Percentiles rank a stretch among this genome's conserved stretches.
Conservation (phyloP, 2,888 invertebrate species). For the Cremastinae sp. region DNA sequence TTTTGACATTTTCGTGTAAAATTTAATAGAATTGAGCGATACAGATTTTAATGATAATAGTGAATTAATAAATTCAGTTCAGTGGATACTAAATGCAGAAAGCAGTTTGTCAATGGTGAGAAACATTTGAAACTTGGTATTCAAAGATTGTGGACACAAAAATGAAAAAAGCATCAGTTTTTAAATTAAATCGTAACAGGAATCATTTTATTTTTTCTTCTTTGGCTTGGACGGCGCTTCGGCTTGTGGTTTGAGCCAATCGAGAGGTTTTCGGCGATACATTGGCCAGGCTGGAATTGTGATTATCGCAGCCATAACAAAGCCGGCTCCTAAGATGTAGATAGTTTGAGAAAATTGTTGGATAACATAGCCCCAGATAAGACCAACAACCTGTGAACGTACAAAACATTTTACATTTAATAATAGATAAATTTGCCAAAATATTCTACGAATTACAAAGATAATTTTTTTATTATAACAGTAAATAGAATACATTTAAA, state of each 20-base stretch:
- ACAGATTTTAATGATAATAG: no score
- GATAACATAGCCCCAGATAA: conserved; percentile 95
- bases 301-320: conserved; percentile 91
- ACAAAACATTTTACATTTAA: no score
- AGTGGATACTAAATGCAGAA: no score
- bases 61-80: no score
- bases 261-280: conserved; percentile 92
- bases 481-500: no score
- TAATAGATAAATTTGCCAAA: no score
- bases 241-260: conserved; percentile 88
- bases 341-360: conserved; percentile 98
- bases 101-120: no score
- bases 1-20: no score
- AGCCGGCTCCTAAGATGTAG: conserved; percentile 95
- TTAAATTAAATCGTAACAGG: not conserved
- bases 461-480: no score
- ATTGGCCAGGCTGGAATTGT: conserved; percentile 98
- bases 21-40: no score
- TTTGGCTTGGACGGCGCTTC: conserved; percentile 79
- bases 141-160: not conserved
- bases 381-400: conserved; percentile 86
- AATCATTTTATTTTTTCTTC: conserved; percentile 80
- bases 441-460: no score
- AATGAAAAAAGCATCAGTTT: not conserved
- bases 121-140: no score